phyloP scores from a whole-genome alignment of 2,888 invertebrate genomes.

The Harpalus rufipes region DNA sequence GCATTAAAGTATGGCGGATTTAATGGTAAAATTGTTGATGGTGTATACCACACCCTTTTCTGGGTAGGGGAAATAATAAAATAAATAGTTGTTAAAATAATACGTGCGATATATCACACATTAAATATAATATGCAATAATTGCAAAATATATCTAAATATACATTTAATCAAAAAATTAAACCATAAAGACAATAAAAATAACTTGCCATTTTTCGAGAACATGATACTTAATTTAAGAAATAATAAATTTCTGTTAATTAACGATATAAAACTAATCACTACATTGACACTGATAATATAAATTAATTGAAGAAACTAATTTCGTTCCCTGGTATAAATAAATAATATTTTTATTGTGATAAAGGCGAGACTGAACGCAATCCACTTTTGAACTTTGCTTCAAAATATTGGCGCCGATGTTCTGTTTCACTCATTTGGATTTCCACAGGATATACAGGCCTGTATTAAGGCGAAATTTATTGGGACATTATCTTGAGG shows the following conservation, averaged over 20 bases:
- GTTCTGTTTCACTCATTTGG: conserved; percentile 28
- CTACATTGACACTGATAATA: background rate
- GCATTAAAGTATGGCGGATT: too few relatives aligned
- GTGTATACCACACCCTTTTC: too few relatives aligned
- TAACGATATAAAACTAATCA: background rate
- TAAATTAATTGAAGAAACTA: background rate
- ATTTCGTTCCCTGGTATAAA: background rate
- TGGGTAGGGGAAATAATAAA: too few relatives aligned
- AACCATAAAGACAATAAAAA: background rate
- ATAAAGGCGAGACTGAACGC: background rate
- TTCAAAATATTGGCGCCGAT: conserved; percentile 26
- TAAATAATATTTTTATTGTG: background rate
- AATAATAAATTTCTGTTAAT: background rate
- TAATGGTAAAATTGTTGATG: too few relatives aligned
- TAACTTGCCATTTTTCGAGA: background rate
- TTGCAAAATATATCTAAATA: too few relatives aligned
- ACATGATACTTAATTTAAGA: background rate
- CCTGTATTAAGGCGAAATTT: background rate
- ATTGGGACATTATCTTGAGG: too few relatives aligned
- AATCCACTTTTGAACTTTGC: conserved; percentile 13
- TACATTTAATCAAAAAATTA: too few relatives aligned
- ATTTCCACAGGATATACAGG: conserved; percentile 23
- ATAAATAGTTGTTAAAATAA: too few relatives aligned
- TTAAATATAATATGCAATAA: too few relatives aligned
- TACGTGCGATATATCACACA: too few relatives aligned